Base-by-base conservation (phyloP, 2,797 vertebrate genomes). In the Neostethus bicornis region DNA sequence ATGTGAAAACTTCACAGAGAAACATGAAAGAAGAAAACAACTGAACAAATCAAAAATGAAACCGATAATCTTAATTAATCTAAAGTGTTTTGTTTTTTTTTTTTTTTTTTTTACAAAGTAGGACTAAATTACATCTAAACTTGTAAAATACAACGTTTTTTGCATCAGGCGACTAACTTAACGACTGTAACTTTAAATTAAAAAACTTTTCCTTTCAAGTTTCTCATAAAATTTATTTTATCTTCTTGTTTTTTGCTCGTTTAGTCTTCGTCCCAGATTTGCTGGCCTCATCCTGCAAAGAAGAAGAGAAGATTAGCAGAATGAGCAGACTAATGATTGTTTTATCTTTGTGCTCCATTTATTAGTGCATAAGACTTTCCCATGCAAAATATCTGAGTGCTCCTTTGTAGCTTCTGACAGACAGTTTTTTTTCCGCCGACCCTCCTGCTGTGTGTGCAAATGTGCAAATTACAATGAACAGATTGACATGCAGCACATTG, bases 191-290 rank as follows among this genome's bases (percentile, higher is more conserved):
- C 5, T 53, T 26, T 28, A 3, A 61, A 24, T 25, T 39, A 46
- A 55, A 32, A 17, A 23, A 59, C 9, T 21, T 14, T 51, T 13
- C n/a, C n/a, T 26, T 17, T 7, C n/a, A n/a, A n/a, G n/a, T 42
- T 23, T 23, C 26, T 16, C 41, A 25, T 19, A 6, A 48, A 52
- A 52, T 69, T 91, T 69, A 93, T 76, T 91, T 93, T 5, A 75
- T 70, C 79, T 91, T 93, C 87, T 91, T 93, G 85, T 39, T 71
- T 87, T 88, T 91, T 43, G 75, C 55, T 66, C 61, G 91, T 69
- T 88, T 92, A 78, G 61, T 80, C 77, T 88, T 92, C 5, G 71
- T 77, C 64, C 83, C 90, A 2, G 83, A 61, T 83, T 86, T 92
- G 59, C 59, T 34, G 39, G 76, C 52, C 9, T 92, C 91, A 59